Base-by-base conservation (phyloP, 2,797 vertebrate species). In the Chrysocyon brachyurus region DNA sequence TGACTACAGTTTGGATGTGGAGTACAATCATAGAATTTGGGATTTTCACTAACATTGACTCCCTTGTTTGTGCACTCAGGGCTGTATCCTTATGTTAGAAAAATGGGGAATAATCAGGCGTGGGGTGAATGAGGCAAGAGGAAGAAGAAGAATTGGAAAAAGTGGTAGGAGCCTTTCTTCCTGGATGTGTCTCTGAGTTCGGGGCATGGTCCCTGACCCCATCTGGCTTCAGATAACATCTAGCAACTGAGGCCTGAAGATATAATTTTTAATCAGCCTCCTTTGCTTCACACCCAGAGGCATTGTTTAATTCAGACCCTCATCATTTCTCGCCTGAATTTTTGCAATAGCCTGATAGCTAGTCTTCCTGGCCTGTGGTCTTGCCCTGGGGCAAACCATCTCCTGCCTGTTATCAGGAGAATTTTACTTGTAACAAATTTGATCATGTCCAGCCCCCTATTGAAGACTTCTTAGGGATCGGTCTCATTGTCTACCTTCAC, bases 61-160 rank as follows among this genome's bases (percentile, higher is more conserved):
- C 97, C 79, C 94, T 97, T 96, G 83, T 22, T 36, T 78, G 54
- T 87, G 61, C 68, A 91, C 83, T 96, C 88, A 87, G 95, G 84
- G 96, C 78, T 90, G 17, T 95, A 94, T 95, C 61, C 86, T 96
- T 24, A 31, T 61, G 36, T 93, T 96, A 70, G 56, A 97, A 89
- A 87, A 91, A 64, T 87, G 96, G 94, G 97, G 98, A 98, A 93
- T 97, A 21, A 91, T 93, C 89, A 97, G 81, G 94, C 6, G 1
- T 54, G 5, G 31, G 15, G 52, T 82, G 12, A 54, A 31, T 14
- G 40, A 79, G n/a, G 12, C 36, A 59, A 28, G 33, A 90, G n/a
- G 40, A 79, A 14, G 24, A 75, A 9, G 19, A 91, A 8, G 57
- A 63, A 66, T 12, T 21, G 16, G 68, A 73, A 36, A 83, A 94